These are phyloP conservation scores for Sphaeramia orbicularis DNA, from an alignment of 2,797 vertebrate species.

Conservation along the genomic window DNA sequence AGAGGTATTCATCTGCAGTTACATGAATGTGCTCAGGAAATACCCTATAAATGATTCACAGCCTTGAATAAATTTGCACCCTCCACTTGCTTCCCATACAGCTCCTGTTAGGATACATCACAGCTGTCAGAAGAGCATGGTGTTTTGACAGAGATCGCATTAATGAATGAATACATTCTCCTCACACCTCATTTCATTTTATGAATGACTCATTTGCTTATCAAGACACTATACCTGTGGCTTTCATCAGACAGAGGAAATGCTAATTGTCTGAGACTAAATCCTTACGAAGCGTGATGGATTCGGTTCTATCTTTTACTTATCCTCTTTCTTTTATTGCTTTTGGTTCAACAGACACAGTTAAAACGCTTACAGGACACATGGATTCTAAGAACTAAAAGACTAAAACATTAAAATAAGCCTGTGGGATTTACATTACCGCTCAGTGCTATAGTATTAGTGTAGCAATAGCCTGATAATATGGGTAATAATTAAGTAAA, in stretches of 20 bases:
- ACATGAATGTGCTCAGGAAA: slow-evolving; percentile 7
- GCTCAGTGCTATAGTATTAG: too few species aligned
- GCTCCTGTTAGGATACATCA: slow-evolving; percentile 1
- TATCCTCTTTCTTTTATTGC: background rate
- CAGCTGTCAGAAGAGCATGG: slow-evolving; percentile 41
- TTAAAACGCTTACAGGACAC: background rate
- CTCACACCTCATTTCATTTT: slow-evolving; percentile 27
- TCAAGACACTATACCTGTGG: slow-evolving; percentile 3
- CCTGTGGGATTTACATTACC: too few species aligned
- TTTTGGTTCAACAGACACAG: background rate
- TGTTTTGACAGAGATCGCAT: slow-evolving; percentile 40
- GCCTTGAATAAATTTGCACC: slow-evolving; percentile 22
- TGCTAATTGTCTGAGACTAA: slow-evolving; percentile 20
- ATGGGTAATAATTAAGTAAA: too few species aligned
- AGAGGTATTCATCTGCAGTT: background rate
- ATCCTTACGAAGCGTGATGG: slow-evolving; percentile 3
- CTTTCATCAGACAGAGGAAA: slow-evolving; percentile 14
- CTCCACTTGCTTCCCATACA: background rate
- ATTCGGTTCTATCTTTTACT: background rate
- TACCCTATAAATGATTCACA: slow-evolving; percentile 24
- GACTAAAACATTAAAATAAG: too few species aligned
- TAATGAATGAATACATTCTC: slow-evolving; percentile 52
- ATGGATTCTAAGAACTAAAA: background rate
- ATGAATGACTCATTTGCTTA: slow-evolving; percentile 40
- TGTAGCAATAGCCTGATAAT: too few species aligned